Percentiles rank a stretch among this genome's conserved stretches.
Evolutionary conservation across 2,113 vertebrate genomes (phyloP).

Genomic region (Petaurus breviceps): DNA sequence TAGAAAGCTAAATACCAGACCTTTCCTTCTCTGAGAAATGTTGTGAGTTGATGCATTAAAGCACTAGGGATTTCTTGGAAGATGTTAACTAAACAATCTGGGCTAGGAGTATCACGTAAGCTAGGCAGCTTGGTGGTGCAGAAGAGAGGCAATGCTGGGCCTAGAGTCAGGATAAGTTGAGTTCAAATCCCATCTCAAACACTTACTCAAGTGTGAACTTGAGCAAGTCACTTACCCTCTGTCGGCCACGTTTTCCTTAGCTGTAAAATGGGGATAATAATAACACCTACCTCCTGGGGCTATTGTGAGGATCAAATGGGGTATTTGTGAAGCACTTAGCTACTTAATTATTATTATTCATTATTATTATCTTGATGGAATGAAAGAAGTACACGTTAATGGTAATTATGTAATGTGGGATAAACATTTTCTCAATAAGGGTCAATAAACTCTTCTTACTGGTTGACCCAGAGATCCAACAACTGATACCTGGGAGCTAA

Average conservation of each 20-base stretch:
- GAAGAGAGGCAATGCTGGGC: not conserved
- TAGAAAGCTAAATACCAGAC: not conserved
- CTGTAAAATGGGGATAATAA: not conserved
- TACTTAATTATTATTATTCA: not conserved
- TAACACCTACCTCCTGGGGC: not conserved
- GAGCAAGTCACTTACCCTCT: not conserved
- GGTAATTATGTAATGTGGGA: not conserved
- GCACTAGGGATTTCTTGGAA: not conserved
- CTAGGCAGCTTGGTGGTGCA: not conserved
- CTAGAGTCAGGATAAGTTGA: not conserved
- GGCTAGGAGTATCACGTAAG: not conserved
- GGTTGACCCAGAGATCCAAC: not conserved
- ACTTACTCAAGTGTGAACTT: not conserved
- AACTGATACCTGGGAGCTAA: not conserved
- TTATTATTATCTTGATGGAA: not conserved
- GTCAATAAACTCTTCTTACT: not conserved
- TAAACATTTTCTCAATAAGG: not conserved
- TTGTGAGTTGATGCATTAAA: not conserved
- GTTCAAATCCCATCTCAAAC: not conserved
- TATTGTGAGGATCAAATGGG: not conserved
- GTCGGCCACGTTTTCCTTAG: not conserved
- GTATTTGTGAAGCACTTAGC: not conserved
- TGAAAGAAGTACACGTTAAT: not conserved
- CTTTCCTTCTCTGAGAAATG: not conserved
- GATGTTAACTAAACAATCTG: not conserved